A percentile compares a stretch with the other conserved stretches of the same genome.
phyloP scores from a whole-genome alignment of 2,113 vertebrate species.

The Pterocles orientalis region DNA sequence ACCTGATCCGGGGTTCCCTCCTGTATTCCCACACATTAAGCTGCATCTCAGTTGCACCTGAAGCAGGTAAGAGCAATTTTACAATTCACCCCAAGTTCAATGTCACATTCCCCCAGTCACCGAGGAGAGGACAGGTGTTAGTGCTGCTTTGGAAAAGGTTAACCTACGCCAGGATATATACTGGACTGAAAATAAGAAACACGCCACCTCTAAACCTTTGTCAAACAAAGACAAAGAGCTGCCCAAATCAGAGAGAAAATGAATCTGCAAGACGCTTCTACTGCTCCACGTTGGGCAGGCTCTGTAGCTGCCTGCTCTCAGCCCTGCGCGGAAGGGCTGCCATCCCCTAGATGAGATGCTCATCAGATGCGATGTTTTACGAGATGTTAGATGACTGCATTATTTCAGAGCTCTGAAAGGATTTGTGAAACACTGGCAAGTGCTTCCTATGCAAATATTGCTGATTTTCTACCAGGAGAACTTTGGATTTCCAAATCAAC shows the following conservation, averaged over 20 bases:
- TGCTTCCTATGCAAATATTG: background rate
- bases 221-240: background rate
- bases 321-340: background rate
- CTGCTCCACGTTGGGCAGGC: background rate
- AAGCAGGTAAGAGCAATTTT: background rate
- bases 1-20: background rate
- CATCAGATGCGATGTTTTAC: background rate
- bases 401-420: background rate
- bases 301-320: background rate
- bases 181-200: background rate
- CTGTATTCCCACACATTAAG: rapidly evolving
- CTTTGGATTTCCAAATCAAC: background rate
- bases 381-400: background rate
- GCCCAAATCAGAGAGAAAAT: background rate
- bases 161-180: background rate
- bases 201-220: rapidly evolving
- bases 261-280: background rate
- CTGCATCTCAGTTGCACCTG: background rate
- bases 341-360: background rate
- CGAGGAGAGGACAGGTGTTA: background rate
- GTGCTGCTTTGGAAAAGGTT: background rate
- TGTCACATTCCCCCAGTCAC: background rate
- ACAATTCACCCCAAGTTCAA: background rate
- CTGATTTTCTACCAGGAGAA: background rate
- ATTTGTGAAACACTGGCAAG: background rate